phyloP scores from a whole-genome alignment of 2,113 vertebrate species.

The Galeopterus variegatus region DNA sequence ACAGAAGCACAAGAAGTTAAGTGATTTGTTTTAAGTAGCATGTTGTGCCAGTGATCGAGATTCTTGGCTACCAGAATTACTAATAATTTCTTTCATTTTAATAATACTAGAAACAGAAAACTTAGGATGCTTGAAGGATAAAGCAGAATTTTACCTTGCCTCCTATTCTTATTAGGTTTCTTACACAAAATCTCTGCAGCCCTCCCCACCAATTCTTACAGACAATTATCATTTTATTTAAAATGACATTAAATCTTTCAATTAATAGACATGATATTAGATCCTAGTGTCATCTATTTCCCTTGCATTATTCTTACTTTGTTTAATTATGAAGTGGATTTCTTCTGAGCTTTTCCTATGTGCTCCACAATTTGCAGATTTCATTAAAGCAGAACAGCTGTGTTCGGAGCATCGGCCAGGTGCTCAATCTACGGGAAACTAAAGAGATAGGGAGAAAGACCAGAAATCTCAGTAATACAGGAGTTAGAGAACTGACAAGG shows the following conservation, averaged over 20 bases:
- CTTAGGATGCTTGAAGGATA: conserved; percentile 14
- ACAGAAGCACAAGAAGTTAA: not conserved
- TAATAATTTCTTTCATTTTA: not conserved
- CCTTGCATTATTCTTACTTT: conserved; percentile 46
- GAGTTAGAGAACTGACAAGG: conserved; percentile 66
- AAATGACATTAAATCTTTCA: conserved; percentile 44
- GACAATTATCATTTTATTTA: conserved; percentile 60
- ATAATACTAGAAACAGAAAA: not conserved
- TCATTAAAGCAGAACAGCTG: conserved; percentile 68
- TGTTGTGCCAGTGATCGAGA: not conserved
- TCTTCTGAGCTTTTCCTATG: conserved; percentile 41
- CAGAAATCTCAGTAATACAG: not conserved
- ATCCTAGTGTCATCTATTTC: conserved; percentile 23
- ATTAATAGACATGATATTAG: conserved; percentile 54
- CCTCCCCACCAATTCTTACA: not conserved
- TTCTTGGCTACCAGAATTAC: not conserved
- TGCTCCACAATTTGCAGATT: conserved; percentile 39
- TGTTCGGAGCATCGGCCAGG: conserved; percentile 36
- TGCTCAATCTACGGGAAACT: not conserved
- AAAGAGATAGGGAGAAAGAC: not conserved
- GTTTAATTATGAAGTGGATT: conserved; percentile 56
- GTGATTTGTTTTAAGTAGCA: not conserved
- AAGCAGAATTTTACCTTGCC: not conserved
- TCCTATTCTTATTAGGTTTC: not conserved
- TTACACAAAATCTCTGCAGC: not conserved